These are phyloP conservation scores for Centropyge bicolor DNA, from an alignment of 2,797 vertebrate genomes.

Conservation along the genomic window DNA sequence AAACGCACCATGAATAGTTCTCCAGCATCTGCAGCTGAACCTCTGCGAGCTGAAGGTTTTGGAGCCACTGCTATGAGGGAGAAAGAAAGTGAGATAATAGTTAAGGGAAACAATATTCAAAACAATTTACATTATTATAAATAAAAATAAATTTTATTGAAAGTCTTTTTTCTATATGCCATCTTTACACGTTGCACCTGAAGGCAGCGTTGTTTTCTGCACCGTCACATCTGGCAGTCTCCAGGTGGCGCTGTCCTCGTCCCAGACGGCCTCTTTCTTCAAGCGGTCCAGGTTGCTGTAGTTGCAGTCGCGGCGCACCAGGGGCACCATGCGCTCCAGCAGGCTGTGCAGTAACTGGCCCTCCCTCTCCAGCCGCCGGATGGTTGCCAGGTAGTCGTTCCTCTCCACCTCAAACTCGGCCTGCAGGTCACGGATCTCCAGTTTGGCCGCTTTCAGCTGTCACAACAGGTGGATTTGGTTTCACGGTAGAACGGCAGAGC, in stretches of 20 bases:
- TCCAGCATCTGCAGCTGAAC: slow-evolving; percentile 64
- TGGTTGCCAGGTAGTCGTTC: slow-evolving; percentile 88
- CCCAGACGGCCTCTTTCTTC: slow-evolving; percentile 87
- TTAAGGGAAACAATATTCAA: neutral
- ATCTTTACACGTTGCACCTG: slow-evolving; percentile 81
- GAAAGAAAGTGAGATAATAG: slow-evolving; percentile 10
- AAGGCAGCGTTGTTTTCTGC: slow-evolving; percentile 88
- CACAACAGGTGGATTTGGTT: neutral
- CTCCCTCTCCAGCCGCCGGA: slow-evolving; percentile 88
- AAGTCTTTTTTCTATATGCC: neutral
- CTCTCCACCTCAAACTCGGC: slow-evolving; percentile 91
- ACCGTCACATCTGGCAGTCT: slow-evolving; percentile 88
- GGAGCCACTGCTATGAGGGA: slow-evolving; percentile 80
- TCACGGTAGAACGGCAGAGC: neutral
- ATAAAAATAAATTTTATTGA: neutral
- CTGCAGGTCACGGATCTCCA: slow-evolving; percentile 93
- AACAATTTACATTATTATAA: neutral
- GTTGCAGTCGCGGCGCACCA: slow-evolving; percentile 90
- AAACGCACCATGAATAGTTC: slow-evolving; percentile 77
- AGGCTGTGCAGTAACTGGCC: slow-evolving; percentile 87
- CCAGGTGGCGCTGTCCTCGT: slow-evolving; percentile 89
- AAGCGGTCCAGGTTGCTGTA: slow-evolving; percentile 91
- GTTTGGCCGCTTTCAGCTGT: slow-evolving; percentile 89
- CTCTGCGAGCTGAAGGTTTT: slow-evolving; percentile 61
- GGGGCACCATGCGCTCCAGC: slow-evolving; percentile 88